Evolutionary conservation across 1,140 invertebrate species (phyloP).

Genomic region (Drosophila pallidifrons): DNA sequence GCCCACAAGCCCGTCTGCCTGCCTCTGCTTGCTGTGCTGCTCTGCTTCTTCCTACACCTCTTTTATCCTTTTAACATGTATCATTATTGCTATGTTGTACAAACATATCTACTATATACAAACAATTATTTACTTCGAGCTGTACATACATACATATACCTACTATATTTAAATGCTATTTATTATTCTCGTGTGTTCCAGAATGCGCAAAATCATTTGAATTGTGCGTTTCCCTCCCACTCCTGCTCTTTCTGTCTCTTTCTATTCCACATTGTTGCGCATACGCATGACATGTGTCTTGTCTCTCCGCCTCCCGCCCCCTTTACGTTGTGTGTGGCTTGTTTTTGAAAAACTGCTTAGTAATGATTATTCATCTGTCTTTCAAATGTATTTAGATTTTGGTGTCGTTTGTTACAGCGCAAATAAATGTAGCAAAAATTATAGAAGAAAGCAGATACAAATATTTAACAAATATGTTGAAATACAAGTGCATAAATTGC

Average conservation of each 20-base stretch:
- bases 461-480: conserved; percentile 37
- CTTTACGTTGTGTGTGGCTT: background rate
- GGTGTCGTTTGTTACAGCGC: conserved; percentile 15
- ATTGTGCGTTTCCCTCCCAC: background rate
- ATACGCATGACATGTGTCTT: conserved; percentile 1
- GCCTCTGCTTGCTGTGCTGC: conserved; percentile 2
- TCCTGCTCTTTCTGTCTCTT: background rate
- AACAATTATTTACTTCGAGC: background rate
- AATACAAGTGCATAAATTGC: conserved; percentile 22
- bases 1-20: conserved; percentile 1
- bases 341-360: conserved; percentile 4
- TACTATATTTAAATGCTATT: background rate
- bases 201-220: background rate
- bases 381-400: background rate
- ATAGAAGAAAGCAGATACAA: conserved; percentile 8
- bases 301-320: background rate
- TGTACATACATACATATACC: too few relatives aligned
- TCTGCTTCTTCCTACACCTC: conserved; percentile 1
- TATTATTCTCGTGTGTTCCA: background rate
- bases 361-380: background rate
- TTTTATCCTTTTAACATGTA: conserved; percentile 10
- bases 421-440: background rate
- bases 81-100: background rate
- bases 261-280: conserved; percentile 4
- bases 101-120: background rate